Conservation (phyloP, 2,888 invertebrate genomes). For the Cataglyphis livida region DNA sequence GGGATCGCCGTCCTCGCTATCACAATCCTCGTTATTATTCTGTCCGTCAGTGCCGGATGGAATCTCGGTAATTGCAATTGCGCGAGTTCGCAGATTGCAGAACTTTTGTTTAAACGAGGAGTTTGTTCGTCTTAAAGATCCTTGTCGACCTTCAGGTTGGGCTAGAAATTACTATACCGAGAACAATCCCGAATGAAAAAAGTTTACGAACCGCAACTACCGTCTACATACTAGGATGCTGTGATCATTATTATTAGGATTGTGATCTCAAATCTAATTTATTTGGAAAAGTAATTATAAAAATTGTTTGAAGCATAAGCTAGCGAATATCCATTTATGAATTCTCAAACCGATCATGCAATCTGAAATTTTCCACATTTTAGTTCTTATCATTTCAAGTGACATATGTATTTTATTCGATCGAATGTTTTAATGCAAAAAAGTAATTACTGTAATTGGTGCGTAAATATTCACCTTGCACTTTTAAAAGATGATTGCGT, state of each 20-base stretch:
- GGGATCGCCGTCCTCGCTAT: conserved; percentile 41
- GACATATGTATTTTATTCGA: background rate
- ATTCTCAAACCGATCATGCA: background rate
- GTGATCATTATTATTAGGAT: background rate
- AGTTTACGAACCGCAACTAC: background rate
- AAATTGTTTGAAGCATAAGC: background rate
- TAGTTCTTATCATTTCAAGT: background rate
- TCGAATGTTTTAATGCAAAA: background rate
- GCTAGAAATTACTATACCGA: conserved; percentile 16
- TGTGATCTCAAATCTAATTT: background rate
- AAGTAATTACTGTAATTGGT: background rate
- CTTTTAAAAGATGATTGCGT: background rate
- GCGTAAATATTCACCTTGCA: background rate
- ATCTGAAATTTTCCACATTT: background rate
- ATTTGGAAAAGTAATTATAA: background rate
- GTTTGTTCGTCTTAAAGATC: conserved; percentile 26
- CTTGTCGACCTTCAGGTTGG: conserved; percentile 18
- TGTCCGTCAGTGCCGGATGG: conserved; percentile 31
- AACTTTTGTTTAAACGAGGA: conserved; percentile 47
- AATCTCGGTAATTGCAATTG: conserved; percentile 50
- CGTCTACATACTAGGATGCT: background rate
- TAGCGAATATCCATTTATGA: background rate
- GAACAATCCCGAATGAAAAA: conserved; percentile 34
- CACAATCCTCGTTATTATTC: conserved; percentile 32
- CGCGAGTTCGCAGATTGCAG: conserved; percentile 35